phyloP scores from a whole-genome alignment of 1,140 invertebrate genomes.

The Grapholita molesta region DNA sequence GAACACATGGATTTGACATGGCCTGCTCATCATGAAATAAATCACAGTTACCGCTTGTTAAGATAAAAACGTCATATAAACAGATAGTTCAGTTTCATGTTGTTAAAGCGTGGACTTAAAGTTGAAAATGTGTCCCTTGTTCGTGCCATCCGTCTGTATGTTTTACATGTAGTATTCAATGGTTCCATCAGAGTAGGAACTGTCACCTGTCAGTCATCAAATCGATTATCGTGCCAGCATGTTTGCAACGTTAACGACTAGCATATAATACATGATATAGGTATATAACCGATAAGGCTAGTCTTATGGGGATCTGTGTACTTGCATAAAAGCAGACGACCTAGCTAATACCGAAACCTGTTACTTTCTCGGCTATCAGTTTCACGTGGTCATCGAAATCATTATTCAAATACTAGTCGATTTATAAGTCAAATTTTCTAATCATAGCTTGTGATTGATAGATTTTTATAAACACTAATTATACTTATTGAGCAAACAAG shows the following conservation, averaged over 20 bases:
- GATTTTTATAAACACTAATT: too few relatives aligned
- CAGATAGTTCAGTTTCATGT: background rate
- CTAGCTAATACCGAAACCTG: too few relatives aligned
- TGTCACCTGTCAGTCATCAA: constrained; percentile 26
- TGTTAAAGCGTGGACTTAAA: too few relatives aligned
- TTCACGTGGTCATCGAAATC: too few relatives aligned
- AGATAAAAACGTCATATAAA: background rate
- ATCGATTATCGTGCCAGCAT: background rate
- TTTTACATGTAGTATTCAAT: background rate
- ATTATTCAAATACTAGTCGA: too few relatives aligned
- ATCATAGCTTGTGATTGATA: too few relatives aligned
- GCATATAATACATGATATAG: too few relatives aligned
- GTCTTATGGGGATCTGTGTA: background rate
- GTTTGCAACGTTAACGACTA: background rate
- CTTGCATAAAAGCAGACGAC: background rate
- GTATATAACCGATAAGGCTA: background rate
- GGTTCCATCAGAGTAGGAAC: constrained; percentile 4
- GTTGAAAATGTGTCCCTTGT: background rate
- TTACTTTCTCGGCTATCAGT: too few relatives aligned
- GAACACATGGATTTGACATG: too few relatives aligned
- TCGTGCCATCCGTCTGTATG: background rate
- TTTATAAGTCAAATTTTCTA: too few relatives aligned
- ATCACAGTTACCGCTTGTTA: background rate
- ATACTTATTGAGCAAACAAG: too few relatives aligned
- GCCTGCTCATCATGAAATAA: background rate